Evolutionary conservation across 2,888 invertebrate species (phyloP).

Genomic region (Pristionchus fissidentatus): DNA sequence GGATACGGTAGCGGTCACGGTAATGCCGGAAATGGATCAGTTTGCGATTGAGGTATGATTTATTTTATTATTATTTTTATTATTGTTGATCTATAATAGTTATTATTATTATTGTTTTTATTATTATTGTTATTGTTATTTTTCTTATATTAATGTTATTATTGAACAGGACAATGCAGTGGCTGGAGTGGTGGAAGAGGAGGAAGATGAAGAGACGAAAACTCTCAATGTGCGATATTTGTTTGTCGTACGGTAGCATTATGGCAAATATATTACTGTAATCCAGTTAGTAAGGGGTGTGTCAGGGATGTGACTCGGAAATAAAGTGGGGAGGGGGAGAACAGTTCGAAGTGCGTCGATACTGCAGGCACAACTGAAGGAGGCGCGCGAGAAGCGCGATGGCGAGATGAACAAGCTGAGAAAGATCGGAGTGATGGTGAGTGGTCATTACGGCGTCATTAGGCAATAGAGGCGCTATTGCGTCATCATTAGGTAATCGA

Average conservation of each 20-base stretch:
- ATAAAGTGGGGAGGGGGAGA: neutral
- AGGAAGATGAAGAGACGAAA: neutral
- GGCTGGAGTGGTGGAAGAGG: neutral
- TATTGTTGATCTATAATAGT: no score
- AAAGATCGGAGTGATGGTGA: constrained; percentile 35
- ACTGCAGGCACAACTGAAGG: neutral
- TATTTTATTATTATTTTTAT: neutral
- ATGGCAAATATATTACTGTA: neutral
- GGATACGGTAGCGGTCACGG: constrained; percentile 2
- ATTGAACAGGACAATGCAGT: neutral
- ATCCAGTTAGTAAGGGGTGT: neutral
- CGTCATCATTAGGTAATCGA: no score
- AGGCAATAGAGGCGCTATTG: no score
- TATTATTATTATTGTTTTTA: no score
- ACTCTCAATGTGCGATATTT: neutral
- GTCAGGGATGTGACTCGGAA: neutral
- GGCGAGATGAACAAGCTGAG: constrained; percentile 1
- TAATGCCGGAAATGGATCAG: neutral
- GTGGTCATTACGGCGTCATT: neutral
- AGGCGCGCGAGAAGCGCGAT: neutral
- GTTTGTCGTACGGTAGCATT: neutral
- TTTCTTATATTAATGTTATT: neutral
- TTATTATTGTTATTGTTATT: no score
- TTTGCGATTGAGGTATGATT: neutral
- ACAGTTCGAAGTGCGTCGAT: neutral